phyloP scores from a whole-genome alignment of 1,140 invertebrate genomes.

The Papilio polytes region DNA sequence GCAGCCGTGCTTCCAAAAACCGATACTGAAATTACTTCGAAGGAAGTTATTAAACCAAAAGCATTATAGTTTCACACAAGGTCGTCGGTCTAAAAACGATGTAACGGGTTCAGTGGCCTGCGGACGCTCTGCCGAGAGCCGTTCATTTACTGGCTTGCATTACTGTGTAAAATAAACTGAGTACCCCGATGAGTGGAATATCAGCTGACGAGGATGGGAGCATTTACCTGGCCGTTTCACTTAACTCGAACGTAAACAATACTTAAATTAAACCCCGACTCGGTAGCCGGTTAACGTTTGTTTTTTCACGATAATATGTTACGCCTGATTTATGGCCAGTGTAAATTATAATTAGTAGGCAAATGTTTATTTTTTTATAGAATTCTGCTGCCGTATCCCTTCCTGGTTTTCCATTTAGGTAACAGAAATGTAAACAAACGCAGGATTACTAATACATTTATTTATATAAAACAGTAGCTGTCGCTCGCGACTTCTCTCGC shows the following conservation, averaged over 20 bases:
- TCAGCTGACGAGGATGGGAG: slow-evolving; percentile 37
- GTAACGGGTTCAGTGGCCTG: slow-evolving; percentile 74
- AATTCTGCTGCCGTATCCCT: slow-evolving; percentile 21
- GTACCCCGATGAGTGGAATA: slow-evolving; percentile 42
- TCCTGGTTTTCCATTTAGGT: slow-evolving; percentile 18
- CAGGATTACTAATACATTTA: slow-evolving; percentile 2
- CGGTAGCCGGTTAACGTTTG: slow-evolving; percentile 24
- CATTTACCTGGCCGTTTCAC: slow-evolving; percentile 27
- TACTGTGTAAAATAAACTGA: slow-evolving; percentile 60
- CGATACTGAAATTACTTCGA: slow-evolving; percentile 27
- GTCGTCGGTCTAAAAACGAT: slow-evolving; percentile 76
- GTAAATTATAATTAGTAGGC: slow-evolving; percentile 27
- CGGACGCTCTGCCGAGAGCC: slow-evolving; percentile 56
- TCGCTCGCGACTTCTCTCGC: too few species aligned
- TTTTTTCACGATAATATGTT: slow-evolving; percentile 9
- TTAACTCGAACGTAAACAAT: slow-evolving; percentile 27
- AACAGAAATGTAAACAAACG: slow-evolving; percentile 10
- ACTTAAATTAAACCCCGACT: slow-evolving; percentile 25
- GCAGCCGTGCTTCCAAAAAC: slow-evolving; percentile 27
- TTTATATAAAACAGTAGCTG: background rate
- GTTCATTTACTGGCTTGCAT: slow-evolving; percentile 63
- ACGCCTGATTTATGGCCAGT: slow-evolving; percentile 22
- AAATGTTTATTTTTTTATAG: slow-evolving; percentile 18
- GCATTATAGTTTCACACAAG: slow-evolving; percentile 57
- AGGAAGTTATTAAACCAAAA: slow-evolving; percentile 47